Evolutionary conservation across 2,888 invertebrate species (phyloP), one percentile per base, ranked within the genome.

Genomic region (Mythimna loreyi): DNA sequence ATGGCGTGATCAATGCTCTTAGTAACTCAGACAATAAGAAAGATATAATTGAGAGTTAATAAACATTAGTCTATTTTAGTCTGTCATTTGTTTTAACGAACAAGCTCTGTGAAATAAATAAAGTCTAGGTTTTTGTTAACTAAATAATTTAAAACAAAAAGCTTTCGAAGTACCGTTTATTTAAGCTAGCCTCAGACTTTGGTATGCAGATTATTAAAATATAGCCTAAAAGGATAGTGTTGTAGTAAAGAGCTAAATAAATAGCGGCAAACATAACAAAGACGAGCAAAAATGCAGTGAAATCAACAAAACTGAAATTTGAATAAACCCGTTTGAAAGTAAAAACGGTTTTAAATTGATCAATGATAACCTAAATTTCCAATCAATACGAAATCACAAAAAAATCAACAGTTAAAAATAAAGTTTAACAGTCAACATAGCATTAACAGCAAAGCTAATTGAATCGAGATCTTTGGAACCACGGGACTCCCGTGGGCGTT

Each of bases 401-500:
- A 47, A 58, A 21, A n/a, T 28, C 0, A 53, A 70, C 59, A 73
- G 53, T 43, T 49, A 65, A 50, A 70, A 71, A 67, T 65, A 75
- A 81, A 70, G 19, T 67, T 65, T 69, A 64, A 81, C 80, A 78
- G 81, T 72, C 60, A 82, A 64, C 58, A 68, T 82, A 80, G 80
- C 81, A 68, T 86, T 87, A 83, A 86, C 86, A 86, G 85, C 84
- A 85, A 86, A 83, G 88, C 87, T 92, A 92, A 94, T 94, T 93
- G 92, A 94, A 92, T 93, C 89, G 87, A 91, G 90, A 91, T 90
- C 89, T 87, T 78, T 72, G 80, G 85, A 90, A 76, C 91, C 86
- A 85, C 91, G 83, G 92, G 91, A 86, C 89, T 89, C 86, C 89
- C 86, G 92, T 92, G 89, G 92, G 91, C 86, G 92, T 90, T 82